These are phyloP conservation scores for Aromia moschata DNA, from an alignment of 2,888 invertebrate genomes.

Conservation along the genomic window DNA sequence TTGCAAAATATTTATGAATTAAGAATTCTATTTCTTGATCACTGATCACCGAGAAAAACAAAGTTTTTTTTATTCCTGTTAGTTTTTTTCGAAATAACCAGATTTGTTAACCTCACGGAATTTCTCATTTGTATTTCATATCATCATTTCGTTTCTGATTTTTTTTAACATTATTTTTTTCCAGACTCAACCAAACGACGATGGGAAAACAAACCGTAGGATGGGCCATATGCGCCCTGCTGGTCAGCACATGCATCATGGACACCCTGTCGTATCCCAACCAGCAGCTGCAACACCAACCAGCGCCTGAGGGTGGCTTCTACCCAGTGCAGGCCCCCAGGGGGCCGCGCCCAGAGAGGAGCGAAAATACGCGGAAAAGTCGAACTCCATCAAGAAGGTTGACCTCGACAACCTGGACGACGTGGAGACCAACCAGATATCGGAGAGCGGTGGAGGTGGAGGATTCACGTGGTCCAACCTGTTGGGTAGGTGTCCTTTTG, in stretches of 20 bases:
- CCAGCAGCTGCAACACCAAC: constrained; percentile 47
- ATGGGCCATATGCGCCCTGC: constrained; percentile 75
- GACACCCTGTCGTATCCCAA: constrained; percentile 76
- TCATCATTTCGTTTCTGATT: too few species aligned
- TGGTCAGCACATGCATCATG: constrained; percentile 73
- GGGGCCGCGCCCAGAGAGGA: constrained; percentile 60
- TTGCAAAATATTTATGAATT: too few species aligned
- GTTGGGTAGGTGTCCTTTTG: constrained; percentile 72
- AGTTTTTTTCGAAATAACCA: too few species aligned
- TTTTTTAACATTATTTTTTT: too few species aligned
- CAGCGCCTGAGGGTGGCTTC: constrained; percentile 30
- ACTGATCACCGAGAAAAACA: too few species aligned
- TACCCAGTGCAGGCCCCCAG: constrained; percentile 25
- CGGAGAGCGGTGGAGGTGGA: constrained; percentile 64
- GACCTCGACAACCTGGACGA: constrained; percentile 84
- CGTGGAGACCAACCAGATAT: constrained; percentile 81
- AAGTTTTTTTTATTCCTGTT: too few species aligned
- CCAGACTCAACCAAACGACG: too few species aligned
- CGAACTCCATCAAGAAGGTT: constrained; percentile 89
- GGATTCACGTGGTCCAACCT: constrained; percentile 91
- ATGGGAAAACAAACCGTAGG: constrained; percentile 74
- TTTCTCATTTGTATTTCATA: too few species aligned
- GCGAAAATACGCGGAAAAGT: constrained; percentile 88
- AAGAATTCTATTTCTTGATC: too few species aligned
- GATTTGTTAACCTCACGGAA: too few species aligned